Conservation (phyloP, 1,140 invertebrate genomes). For the Eriocheir sinensis region DNA sequence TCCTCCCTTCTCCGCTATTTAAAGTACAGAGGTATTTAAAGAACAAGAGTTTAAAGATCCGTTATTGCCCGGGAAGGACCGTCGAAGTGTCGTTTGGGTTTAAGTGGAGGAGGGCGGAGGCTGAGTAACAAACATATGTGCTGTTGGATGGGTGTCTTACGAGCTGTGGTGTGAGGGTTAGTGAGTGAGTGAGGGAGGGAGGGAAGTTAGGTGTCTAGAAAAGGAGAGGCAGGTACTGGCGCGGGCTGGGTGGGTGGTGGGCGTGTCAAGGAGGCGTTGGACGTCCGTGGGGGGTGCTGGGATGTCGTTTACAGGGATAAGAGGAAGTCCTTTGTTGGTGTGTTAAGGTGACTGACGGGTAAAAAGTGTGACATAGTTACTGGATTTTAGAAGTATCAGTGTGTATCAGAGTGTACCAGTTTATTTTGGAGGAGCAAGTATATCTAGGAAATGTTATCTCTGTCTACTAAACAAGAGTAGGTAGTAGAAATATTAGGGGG, state of each 20-base stretch:
- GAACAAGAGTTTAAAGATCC: background rate
- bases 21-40: background rate
- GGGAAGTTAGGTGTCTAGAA: background rate
- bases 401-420: too few relatives aligned
- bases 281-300: background rate
- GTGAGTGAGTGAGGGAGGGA: too few relatives aligned
- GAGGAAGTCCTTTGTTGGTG: too few relatives aligned
- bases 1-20: background rate
- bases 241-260: background rate
- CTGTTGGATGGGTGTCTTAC: background rate
- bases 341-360: too few relatives aligned
- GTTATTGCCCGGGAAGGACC: background rate
- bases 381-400: too few relatives aligned
- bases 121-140: constrained; percentile 11
- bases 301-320: too few relatives aligned
- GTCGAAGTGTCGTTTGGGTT: background rate
- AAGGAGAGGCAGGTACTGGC: background rate
- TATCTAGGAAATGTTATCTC: too few relatives aligned
- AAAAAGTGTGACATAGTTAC: too few relatives aligned
- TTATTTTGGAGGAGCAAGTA: too few relatives aligned
- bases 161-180: background rate
- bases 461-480: too few relatives aligned
- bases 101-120: constrained; percentile 5
- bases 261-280: too few relatives aligned
- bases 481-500: too few relatives aligned